phyloP scores from a whole-genome alignment of 1,140 invertebrate species.

The Akabosia matsudoensis region DNA sequence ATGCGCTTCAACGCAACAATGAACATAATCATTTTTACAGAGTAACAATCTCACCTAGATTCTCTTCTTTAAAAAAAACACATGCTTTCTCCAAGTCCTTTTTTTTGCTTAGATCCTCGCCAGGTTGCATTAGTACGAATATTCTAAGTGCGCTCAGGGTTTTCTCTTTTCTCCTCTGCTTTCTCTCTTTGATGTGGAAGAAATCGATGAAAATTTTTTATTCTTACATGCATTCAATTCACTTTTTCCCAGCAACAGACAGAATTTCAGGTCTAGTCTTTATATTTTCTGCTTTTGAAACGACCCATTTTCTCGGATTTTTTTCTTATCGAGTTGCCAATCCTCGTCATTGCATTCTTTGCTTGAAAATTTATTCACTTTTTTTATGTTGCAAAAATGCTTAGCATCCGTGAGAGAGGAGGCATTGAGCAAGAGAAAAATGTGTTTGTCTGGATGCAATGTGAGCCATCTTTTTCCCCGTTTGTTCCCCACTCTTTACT shows the following conservation, averaged over 20 bases:
- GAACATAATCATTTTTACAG: too few relatives aligned
- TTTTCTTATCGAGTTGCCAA: not conserved
- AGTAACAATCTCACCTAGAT: too few relatives aligned
- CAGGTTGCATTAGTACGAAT: too few relatives aligned
- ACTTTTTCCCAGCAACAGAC: not conserved
- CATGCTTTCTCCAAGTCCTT: too few relatives aligned
- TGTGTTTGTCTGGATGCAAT: too few relatives aligned
- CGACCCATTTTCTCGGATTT: not conserved
- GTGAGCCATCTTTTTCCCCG: too few relatives aligned
- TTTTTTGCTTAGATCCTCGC: too few relatives aligned
- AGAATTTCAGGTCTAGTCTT: not conserved
- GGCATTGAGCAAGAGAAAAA: too few relatives aligned
- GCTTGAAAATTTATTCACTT: too few relatives aligned
- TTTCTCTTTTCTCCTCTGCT: not conserved
- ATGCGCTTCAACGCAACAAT: too few relatives aligned
- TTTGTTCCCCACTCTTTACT: too few relatives aligned
- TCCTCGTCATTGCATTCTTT: not conserved
- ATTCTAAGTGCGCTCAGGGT: not conserved
- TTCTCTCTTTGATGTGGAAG: conserved; percentile 5
- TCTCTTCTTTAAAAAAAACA: too few relatives aligned
- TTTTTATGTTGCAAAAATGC: not conserved
- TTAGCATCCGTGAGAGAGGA: not conserved
- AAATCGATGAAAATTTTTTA: conserved; percentile 35
- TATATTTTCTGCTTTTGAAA: not conserved
- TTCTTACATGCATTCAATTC: conserved; percentile 20